Evolutionary conservation across 2,888 invertebrate genomes (phyloP).

Genomic region (Drosophila fulvimacula): DNA sequence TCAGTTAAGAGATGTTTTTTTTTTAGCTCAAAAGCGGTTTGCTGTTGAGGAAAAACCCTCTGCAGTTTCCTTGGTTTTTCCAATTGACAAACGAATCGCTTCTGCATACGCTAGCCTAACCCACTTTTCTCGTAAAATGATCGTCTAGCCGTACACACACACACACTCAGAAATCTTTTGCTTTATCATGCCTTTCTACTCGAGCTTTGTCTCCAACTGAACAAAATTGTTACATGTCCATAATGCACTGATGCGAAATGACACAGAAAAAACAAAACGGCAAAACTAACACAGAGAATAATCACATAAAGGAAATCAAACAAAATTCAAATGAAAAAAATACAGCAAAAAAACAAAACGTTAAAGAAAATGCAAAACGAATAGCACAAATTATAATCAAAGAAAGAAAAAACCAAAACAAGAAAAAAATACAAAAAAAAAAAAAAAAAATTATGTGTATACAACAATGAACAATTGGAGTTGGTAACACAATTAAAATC

Average conservation of each 20-base stretch:
- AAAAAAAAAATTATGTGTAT: constrained; percentile 18
- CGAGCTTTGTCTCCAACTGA: constrained; percentile 22
- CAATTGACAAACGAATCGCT: too few species aligned
- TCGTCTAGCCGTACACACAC: constrained; percentile 21
- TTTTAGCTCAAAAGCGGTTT: background rate
- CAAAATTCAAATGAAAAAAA: constrained; percentile 32
- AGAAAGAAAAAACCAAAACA: constrained; percentile 42
- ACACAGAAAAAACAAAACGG: constrained; percentile 58
- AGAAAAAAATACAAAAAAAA: constrained; percentile 20
- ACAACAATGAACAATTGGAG: constrained; percentile 22
- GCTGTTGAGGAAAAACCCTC: background rate
- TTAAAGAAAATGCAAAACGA: constrained; percentile 40
- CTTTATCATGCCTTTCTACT: constrained; percentile 44
- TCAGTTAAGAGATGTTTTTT: background rate
- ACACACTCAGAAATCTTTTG: constrained; percentile 23
- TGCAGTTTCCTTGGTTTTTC: constrained; percentile 20
- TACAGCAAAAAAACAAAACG: constrained; percentile 33
- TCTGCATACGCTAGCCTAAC: constrained; percentile 29
- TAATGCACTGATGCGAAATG: constrained; percentile 53
- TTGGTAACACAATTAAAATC: constrained; percentile 20
- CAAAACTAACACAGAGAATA: constrained; percentile 52
- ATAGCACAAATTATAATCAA: constrained; percentile 51
- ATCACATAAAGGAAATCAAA: constrained; percentile 40
- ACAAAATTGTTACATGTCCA: constrained; percentile 62
- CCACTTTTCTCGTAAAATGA: constrained; percentile 38